Conservation (phyloP, 2,113 vertebrate species). For the Crotalus tigris region DNA sequence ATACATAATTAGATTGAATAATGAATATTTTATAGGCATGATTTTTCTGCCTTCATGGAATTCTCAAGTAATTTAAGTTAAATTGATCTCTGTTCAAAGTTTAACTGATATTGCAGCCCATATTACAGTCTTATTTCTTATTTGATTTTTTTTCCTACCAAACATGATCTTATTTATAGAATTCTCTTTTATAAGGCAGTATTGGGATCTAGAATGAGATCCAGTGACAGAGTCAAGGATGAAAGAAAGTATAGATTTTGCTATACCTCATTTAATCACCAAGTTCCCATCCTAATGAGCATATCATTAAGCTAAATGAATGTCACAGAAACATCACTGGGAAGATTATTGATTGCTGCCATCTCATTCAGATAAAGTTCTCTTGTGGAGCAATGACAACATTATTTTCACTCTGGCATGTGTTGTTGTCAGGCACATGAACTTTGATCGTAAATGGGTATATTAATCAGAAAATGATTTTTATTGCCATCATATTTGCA, state of each 20-base stretch:
- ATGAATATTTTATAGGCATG: constrained; percentile 40
- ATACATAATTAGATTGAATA: constrained; percentile 23
- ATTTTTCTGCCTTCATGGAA: constrained; percentile 39
- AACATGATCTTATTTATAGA: constrained; percentile 43
- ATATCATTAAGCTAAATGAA: not conserved
- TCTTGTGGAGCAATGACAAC: not conserved
- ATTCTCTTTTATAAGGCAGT: constrained; percentile 42
- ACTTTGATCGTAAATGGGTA: not conserved
- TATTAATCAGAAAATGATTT: not conserved
- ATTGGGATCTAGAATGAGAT: not conserved
- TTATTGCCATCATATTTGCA: not conserved
- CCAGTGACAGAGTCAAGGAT: not conserved
- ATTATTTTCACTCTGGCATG: not conserved
- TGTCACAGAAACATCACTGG: not conserved
- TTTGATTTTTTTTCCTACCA: constrained; percentile 43
- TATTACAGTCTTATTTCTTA: constrained; percentile 36
- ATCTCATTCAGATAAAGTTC: not conserved
- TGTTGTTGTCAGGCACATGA: not conserved
- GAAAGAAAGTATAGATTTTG: not conserved
- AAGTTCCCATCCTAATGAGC: not conserved
- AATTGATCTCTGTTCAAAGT: constrained; percentile 41
- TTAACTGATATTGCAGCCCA: not conserved
- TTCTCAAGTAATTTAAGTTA: constrained; percentile 12
- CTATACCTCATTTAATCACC: not conserved
- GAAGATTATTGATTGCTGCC: not conserved